Evolutionary conservation across 2,797 vertebrate genomes (phyloP).

Genomic region (Todus mexicanus): DNA sequence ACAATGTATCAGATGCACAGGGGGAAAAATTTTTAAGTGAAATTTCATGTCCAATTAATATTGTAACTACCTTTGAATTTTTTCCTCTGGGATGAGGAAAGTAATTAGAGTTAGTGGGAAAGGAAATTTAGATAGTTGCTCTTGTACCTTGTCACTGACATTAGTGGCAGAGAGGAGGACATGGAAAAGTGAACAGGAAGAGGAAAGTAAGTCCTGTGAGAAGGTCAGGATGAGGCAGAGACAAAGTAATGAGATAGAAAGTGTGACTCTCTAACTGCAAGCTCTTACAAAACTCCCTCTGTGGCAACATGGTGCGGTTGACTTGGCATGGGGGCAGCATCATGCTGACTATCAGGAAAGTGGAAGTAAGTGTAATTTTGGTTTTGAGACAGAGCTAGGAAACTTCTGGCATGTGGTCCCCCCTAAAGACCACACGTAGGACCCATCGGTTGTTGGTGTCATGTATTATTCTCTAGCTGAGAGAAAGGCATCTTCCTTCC

Average conservation of each 20-base stretch:
- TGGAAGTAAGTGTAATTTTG: not conserved
- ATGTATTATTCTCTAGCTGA: not conserved
- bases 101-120: not conserved
- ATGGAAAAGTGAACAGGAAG: not conserved
- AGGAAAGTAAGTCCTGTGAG: not conserved
- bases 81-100: not conserved
- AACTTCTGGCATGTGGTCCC: not conserved
- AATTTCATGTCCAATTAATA: conserved; percentile 1
- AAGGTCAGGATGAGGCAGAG: not conserved
- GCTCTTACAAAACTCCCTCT: not conserved
- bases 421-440: not conserved
- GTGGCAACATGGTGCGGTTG: not conserved
- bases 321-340: not conserved
- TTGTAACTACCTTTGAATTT: not conserved
- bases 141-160: not conserved
- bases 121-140: not conserved
- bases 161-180: not conserved
- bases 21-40: not conserved
- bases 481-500: not conserved
- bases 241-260: conserved; percentile 6
- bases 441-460: not conserved
- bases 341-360: not conserved
- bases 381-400: not conserved
- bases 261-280: not conserved
- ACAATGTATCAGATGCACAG: not conserved